A percentile compares a stretch with the other conserved stretches of the same genome.
Conservation (phyloP, 2,797 vertebrate species). For the Chromis chromis region DNA sequence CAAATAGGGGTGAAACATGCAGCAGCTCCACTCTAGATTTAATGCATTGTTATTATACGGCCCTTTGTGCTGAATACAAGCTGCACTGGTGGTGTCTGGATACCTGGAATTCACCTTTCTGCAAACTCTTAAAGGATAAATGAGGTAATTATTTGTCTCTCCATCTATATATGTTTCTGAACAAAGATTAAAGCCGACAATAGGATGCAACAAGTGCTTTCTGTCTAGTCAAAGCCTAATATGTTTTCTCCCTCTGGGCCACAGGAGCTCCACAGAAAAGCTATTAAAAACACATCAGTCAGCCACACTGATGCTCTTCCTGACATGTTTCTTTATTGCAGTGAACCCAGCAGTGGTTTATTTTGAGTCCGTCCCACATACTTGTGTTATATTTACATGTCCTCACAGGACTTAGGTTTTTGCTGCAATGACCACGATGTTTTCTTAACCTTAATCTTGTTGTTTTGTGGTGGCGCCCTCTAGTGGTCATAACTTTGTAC, state of each 20-base stretch:
- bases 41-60: slow-evolving; percentile 12
- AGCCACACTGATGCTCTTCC: not conserved
- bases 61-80: slow-evolving; percentile 11
- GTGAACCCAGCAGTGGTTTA: slow-evolving; percentile 4
- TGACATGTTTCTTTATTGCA: slow-evolving; percentile 2
- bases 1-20: slow-evolving; percentile 25
- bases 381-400: not conserved
- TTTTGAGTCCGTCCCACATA: not conserved
- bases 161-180: not conserved
- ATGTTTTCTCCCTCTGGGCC: not conserved
- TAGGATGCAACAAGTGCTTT: not conserved
- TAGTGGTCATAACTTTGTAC: too few relatives aligned
- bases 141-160: not conserved
- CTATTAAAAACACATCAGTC: not conserved
- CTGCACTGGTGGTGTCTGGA: not conserved
- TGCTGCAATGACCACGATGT: too few relatives aligned
- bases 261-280: not conserved
- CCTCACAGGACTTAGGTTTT: too few relatives aligned
- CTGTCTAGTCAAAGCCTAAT: not conserved
- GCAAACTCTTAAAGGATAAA: slow-evolving; percentile 7
- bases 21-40: slow-evolving; percentile 34
- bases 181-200: not conserved
- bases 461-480: too few relatives aligned
- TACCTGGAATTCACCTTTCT: not conserved
- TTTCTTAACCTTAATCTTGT: too few relatives aligned